A percentile compares a stretch with the other conserved stretches of the same genome.
Conservation (phyloP, 2,888 invertebrate species). For the Drepanosiphum platanoidis region DNA sequence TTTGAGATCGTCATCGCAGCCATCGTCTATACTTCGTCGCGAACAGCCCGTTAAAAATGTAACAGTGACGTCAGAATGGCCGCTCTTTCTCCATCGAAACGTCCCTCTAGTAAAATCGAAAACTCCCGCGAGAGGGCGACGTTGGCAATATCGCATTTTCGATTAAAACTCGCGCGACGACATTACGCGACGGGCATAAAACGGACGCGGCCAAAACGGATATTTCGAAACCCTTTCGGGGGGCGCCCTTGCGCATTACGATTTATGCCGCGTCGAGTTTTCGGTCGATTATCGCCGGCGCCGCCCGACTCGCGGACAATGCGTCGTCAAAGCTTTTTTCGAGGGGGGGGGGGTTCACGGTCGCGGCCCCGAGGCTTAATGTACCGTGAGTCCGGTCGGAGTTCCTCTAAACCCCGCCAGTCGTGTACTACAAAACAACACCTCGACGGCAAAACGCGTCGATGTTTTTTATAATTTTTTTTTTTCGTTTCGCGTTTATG, state of each 20-base stretch:
- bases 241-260: neutral
- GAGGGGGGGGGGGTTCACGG: slow-evolving; percentile 16
- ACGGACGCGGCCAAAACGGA: neutral
- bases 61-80: too few relatives aligned
- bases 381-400: slow-evolving; percentile 59
- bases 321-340: neutral
- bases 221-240: neutral
- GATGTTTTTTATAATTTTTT: slow-evolving; percentile 49
- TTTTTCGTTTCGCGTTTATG: neutral
- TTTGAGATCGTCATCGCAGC: too few relatives aligned
- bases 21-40: too few relatives aligned
- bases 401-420: slow-evolving; percentile 2
- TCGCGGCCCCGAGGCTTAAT: slow-evolving; percentile 28
- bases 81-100: too few relatives aligned
- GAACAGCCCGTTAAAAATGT: too few relatives aligned
- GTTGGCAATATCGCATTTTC: too few relatives aligned
- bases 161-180: too few relatives aligned
- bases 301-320: neutral
- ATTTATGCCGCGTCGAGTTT: too few relatives aligned
- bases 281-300: slow-evolving; percentile 16
- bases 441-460: slow-evolving; percentile 33
- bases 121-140: too few relatives aligned
- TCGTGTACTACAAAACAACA: neutral
- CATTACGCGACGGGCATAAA: neutral
- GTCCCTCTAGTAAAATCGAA: too few relatives aligned